Base-by-base conservation (phyloP, 2,888 invertebrate genomes). In the Coleophora deauratella region DNA sequence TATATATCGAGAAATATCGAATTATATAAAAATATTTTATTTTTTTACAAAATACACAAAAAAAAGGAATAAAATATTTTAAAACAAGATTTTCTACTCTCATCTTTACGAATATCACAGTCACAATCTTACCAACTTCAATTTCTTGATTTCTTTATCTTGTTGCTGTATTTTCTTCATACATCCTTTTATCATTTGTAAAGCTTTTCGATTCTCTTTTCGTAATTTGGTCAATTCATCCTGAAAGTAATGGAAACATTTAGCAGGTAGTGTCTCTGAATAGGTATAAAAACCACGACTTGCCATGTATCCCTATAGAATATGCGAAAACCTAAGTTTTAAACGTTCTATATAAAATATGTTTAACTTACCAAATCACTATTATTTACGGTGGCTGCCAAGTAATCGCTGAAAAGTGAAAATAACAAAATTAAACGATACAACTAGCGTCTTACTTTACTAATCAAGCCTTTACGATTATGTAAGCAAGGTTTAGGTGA, bases 141-240 rank as follows among this genome's bases (percentile, higher is more conserved):
- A 59, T 61, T 78, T 81, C 45, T 80, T 81, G 0, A 85, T 79
- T 64, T 84, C 85, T 43, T 81, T 84, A 48, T 88, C 85, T 52
- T 87, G 73, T 48, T 87, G 84, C 46, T 87, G 79, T 51, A 87
- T 87, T 52, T 86, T 86, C 45, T 86, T 81, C 77, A 87, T 80
- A 48, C 87, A 87, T 27, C 81, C 86, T 66, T 89, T 88, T 38
- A 89, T 88, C 77, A 87, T 85, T 55, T 86, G 85, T 35, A 88
- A 62, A 2, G 88, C 88, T 55, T 88, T 89, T 34, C 77, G 72
- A 50, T 88, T 80, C 49, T 89, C 88, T 10, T 64, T 64, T 34
- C 86, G 82, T n/a, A 89, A 56, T 47, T 78, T 84, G 13, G 78
- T 69, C 37, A 87, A 56, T 54, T 85, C 80, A 55, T 77, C 78